phyloP scores from a whole-genome alignment of 2,888 invertebrate genomes.

The Lasius fuliginosus region DNA sequence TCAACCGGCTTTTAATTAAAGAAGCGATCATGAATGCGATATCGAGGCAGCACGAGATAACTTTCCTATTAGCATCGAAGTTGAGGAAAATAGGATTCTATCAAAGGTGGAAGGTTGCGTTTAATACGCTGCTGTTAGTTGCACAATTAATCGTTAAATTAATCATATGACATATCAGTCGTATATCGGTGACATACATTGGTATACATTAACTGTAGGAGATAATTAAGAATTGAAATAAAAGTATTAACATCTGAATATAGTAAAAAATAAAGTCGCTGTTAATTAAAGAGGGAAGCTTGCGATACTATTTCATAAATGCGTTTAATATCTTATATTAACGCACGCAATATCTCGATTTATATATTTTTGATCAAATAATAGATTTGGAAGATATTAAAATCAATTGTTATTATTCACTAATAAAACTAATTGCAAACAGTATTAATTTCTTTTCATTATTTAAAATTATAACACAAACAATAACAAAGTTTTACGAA shows the following conservation, averaged over 20 bases:
- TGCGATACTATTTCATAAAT: background rate
- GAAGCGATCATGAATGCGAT: constrained; percentile 24
- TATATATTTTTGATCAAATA: constrained; percentile 5
- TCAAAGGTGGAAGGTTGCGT: constrained; percentile 32
- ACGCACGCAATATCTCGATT: background rate
- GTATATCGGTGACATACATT: too few relatives aligned
- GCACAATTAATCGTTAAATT: constrained; percentile 18
- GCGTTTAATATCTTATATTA: background rate
- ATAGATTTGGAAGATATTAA: background rate
- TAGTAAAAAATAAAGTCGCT: background rate
- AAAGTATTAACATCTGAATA: background rate
- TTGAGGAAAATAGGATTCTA: constrained; percentile 31
- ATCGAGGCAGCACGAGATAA: background rate
- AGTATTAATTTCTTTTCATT: background rate
- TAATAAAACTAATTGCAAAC: background rate
- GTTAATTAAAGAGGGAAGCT: background rate
- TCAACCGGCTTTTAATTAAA: constrained; percentile 43
- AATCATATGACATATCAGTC: constrained; percentile 4
- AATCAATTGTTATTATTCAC: background rate
- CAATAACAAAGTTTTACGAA: background rate
- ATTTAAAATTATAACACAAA: background rate
- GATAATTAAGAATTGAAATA: background rate
- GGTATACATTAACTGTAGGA: background rate
- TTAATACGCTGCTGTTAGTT: background rate
- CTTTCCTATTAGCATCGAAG: constrained; percentile 20